Evolutionary conservation across 2,113 vertebrate genomes (phyloP).

Genomic region (Cinclus cinclus): DNA sequence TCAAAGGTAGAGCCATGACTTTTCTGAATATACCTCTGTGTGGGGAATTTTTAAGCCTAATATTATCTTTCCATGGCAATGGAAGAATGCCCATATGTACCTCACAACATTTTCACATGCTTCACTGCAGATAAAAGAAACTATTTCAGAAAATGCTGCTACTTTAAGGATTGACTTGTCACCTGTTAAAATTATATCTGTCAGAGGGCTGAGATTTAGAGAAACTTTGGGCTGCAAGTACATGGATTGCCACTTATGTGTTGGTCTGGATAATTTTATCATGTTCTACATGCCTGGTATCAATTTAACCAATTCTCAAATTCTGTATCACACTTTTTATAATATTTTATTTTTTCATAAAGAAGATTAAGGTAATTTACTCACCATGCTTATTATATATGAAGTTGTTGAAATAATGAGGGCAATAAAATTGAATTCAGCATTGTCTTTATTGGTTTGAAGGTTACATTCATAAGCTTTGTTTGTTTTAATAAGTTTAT

Average conservation of each 20-base stretch:
- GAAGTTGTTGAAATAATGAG: constrained; percentile 73
- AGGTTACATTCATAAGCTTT: constrained; percentile 75
- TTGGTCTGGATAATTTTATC: not conserved
- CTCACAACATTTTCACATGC: not conserved
- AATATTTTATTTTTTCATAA: constrained; percentile 14
- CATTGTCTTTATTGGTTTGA: constrained; percentile 76
- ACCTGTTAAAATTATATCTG: not conserved
- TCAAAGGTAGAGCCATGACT: not conserved
- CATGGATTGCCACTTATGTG: not conserved
- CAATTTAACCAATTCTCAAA: not conserved
- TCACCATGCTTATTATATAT: constrained; percentile 57
- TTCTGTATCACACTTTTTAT: not conserved
- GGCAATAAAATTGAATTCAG: constrained; percentile 74
- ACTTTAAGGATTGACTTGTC: constrained; percentile 45
- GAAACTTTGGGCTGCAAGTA: not conserved
- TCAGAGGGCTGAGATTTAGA: not conserved
- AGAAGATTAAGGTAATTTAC: constrained; percentile 62
- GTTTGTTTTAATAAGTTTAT: constrained; percentile 85
- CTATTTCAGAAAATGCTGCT: not conserved
- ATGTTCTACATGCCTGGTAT: not conserved
- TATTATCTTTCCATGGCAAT: not conserved
- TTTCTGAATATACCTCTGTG: not conserved
- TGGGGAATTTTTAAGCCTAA: not conserved
- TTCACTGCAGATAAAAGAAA: not conserved
- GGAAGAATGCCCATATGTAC: not conserved